A percentile compares a stretch with the other conserved stretches of the same genome.
These are phyloP conservation scores for Phoxinus dragarum DNA, from an alignment of 2,797 vertebrate genomes.

Conservation along the genomic window DNA sequence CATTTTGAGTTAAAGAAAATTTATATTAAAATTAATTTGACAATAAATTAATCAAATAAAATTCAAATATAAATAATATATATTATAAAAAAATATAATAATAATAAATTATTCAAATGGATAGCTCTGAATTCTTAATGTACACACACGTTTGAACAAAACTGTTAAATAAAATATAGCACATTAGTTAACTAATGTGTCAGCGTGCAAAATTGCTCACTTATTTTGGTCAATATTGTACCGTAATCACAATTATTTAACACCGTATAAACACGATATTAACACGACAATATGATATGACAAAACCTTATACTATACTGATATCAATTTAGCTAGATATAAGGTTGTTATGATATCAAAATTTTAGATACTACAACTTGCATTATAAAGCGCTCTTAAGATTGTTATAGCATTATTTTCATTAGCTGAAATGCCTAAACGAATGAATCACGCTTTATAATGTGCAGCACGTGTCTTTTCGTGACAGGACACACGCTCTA, in stretches of 20 bases:
- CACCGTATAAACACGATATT: background rate
- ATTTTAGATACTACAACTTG: background rate
- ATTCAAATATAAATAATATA: background rate
- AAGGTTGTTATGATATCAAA: background rate
- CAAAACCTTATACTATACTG: background rate
- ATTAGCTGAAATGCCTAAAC: conserved; percentile 2
- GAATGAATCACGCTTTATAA: background rate
- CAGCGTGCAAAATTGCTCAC: background rate
- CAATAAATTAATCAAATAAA: background rate
- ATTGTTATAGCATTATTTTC: background rate
- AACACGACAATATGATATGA: background rate
- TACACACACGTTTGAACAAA: background rate
- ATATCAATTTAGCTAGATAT: background rate
- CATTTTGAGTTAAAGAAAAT: conserved; percentile 2
- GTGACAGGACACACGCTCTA: background rate
- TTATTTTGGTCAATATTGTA: background rate
- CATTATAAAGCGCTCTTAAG: background rate
- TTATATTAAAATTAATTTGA: background rate
- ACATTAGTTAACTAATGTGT: background rate
- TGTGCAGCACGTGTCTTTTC: background rate
- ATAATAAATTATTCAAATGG: background rate
- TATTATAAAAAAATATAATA: background rate
- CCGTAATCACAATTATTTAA: background rate
- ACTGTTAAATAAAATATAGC: background rate
- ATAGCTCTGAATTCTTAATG: background rate